Percentiles rank a stretch among this genome's conserved stretches.
These are phyloP conservation scores for Oligia fasciuncula DNA, from an alignment of 2,888 invertebrate genomes.

Conservation along the genomic window DNA sequence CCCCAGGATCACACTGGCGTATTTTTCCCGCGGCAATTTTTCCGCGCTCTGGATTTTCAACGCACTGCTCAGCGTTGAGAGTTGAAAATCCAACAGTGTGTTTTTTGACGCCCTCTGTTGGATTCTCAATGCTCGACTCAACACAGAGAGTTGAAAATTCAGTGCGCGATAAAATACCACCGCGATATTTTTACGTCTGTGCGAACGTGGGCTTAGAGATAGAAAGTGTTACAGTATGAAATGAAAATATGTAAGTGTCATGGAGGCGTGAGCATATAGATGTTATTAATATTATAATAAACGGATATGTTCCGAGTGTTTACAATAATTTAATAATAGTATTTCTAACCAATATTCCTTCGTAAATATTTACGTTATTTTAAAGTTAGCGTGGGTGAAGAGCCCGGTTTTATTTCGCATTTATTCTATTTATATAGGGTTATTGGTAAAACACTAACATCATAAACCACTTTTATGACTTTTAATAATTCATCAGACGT, in stretches of 20 bases:
- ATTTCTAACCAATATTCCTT: conserved; percentile 44
- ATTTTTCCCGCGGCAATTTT: background rate
- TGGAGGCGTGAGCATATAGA: conserved; percentile 52
- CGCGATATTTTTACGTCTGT: background rate
- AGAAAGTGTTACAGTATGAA: conserved; percentile 7
- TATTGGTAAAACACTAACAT: too few species aligned
- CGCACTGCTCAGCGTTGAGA: background rate
- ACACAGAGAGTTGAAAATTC: background rate
- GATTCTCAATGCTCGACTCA: too few species aligned
- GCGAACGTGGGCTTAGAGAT: background rate
- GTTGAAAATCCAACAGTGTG: too few species aligned
- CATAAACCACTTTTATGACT: too few species aligned
- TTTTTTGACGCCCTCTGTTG: too few species aligned
- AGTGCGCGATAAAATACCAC: too few species aligned
- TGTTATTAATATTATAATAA: conserved; percentile 23
- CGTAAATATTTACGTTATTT: conserved; percentile 53
- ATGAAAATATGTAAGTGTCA: conserved; percentile 42
- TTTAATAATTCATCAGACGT: too few species aligned
- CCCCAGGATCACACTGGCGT: too few species aligned
- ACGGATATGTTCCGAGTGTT: conserved; percentile 41
- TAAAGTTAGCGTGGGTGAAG: conserved; percentile 47
- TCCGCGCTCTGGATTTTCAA: background rate
- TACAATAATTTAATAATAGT: conserved; percentile 45
- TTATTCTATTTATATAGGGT: background rate
- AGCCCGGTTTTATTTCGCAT: conserved; percentile 26